These are phyloP conservation scores for Aspidapion aeneum DNA, from an alignment of 2,888 invertebrate species.

Conservation along the genomic window DNA sequence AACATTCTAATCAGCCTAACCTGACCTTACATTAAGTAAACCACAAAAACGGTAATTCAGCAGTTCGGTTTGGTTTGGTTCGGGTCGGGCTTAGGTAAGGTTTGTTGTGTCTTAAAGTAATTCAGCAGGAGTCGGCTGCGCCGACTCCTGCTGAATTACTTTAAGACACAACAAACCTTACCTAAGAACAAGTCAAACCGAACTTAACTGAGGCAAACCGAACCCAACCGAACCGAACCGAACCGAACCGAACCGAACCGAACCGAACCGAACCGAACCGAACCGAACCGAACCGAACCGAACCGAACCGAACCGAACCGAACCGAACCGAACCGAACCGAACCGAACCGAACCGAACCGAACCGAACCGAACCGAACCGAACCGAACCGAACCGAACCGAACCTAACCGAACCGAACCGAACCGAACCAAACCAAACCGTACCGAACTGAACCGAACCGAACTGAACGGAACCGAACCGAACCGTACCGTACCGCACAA, in stretches of 20 bases:
- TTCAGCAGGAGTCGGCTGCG: too few species aligned
- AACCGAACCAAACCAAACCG: not conserved
- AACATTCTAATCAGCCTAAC: too few species aligned
- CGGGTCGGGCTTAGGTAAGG: too few species aligned
- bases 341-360: conserved; percentile 3
- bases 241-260: conserved; percentile 6
- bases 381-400: not conserved
- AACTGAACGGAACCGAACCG: not conserved
- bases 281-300: conserved; percentile 12
- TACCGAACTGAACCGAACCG: not conserved
- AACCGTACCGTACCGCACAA: not conserved
- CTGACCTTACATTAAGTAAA: too few species aligned
- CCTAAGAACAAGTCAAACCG: too few species aligned
- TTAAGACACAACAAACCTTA: too few species aligned
- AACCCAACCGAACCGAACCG: conserved; percentile 1
- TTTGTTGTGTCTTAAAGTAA: too few species aligned
- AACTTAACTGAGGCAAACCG: too few species aligned
- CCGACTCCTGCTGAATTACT: too few species aligned
- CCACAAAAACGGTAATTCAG: too few species aligned
- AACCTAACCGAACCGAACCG: too few species aligned
- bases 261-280: conserved; percentile 9
- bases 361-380: not conserved
- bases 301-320: conserved; percentile 12
- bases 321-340: conserved; percentile 6
- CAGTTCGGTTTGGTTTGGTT: too few species aligned